These are phyloP conservation scores for Cyclophora punctaria DNA, from an alignment of 2,888 invertebrate species.

Conservation along the genomic window DNA sequence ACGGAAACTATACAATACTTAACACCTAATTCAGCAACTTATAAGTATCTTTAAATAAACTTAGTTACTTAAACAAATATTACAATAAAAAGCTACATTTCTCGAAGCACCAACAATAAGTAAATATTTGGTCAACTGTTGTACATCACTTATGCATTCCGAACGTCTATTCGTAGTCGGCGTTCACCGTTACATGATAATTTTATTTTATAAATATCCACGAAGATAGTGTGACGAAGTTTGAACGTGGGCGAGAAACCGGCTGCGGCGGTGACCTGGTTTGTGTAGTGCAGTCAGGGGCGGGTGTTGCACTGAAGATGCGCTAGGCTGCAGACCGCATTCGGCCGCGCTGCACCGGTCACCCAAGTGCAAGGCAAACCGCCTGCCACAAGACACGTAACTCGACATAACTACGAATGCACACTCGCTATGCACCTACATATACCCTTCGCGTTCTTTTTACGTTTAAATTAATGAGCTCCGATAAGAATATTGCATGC, in stretches of 20 bases:
- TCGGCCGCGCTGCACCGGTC: constrained; percentile 9
- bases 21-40: too few relatives aligned
- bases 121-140: too few relatives aligned
- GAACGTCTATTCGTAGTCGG: background rate
- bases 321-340: constrained; percentile 9
- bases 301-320: constrained; percentile 63
- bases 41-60: too few relatives aligned
- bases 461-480: background rate
- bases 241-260: constrained; percentile 7
- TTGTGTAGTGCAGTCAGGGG: constrained; percentile 24
- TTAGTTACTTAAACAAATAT: too few relatives aligned
- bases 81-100: too few relatives aligned
- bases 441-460: too few relatives aligned
- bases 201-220: background rate
- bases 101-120: too few relatives aligned
- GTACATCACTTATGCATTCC: background rate
- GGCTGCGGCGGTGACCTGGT: constrained; percentile 19
- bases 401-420: constrained; percentile 37
- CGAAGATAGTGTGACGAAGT: constrained; percentile 4
- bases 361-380: constrained; percentile 56
- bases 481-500: background rate
- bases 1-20: too few relatives aligned
- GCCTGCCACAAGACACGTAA: constrained; percentile 35
- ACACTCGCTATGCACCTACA: too few relatives aligned
- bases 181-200: constrained; percentile 6